phyloP scores from a whole-genome alignment of 2,888 invertebrate species.

The Amphiduros pacificus region DNA sequence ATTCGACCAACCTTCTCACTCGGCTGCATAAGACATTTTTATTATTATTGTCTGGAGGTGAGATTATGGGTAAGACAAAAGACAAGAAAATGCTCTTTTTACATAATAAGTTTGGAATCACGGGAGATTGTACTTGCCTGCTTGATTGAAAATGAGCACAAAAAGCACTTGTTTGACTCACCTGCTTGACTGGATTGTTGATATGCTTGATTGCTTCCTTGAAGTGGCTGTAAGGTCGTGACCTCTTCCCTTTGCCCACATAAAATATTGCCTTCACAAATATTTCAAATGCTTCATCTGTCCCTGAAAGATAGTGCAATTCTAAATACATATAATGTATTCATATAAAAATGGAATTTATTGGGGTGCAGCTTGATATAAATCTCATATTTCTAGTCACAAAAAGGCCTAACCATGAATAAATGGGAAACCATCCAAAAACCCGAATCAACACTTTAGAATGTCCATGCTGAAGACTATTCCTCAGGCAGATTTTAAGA shows the following conservation, averaged over 20 bases:
- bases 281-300: conserved; percentile 60
- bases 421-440: neutral
- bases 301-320: conserved; percentile 14
- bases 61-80: neutral
- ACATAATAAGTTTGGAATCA: neutral
- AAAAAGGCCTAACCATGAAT: no score
- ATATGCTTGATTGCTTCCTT: conserved; percentile 74
- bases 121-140: neutral
- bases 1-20: conserved; percentile 75
- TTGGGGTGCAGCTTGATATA: no score
- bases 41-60: no score
- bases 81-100: neutral
- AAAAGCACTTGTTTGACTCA: neutral
- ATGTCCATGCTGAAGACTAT: no score
- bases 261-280: conserved; percentile 91
- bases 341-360: no score
- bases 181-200: neutral
- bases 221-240: conserved; percentile 86
- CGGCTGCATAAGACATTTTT: neutral
- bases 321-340: no score
- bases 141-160: neutral
- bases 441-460: neutral
- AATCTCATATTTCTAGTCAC: no score
- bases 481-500: no score
- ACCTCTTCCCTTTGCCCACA: conserved; percentile 89